These are phyloP conservation scores for Nomada ruficornis DNA, from an alignment of 2,888 invertebrate genomes.

Conservation along the genomic window DNA sequence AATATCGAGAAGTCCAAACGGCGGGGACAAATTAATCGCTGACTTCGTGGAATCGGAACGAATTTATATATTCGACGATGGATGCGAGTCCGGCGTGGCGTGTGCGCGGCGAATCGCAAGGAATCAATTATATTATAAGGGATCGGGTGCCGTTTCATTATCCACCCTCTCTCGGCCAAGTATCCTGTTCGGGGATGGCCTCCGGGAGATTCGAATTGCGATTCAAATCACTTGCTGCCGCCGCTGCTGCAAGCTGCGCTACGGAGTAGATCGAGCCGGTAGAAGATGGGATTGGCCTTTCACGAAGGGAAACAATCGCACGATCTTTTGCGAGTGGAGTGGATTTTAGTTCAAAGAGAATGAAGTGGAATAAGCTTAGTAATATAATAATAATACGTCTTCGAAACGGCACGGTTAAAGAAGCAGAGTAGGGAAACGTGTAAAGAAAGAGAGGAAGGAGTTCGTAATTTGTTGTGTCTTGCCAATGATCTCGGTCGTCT, in stretches of 20 bases:
- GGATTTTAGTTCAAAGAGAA: too few relatives aligned
- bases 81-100: conserved; percentile 7
- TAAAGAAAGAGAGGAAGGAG: neutral
- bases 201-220: conserved; percentile 10
- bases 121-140: conserved; percentile 51
- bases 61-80: conserved; percentile 50
- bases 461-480: neutral
- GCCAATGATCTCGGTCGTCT: too few relatives aligned
- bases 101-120: conserved; percentile 39
- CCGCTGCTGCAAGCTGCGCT: neutral
- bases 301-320: too few relatives aligned
- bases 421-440: neutral
- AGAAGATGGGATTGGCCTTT: neutral
- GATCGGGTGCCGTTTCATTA: conserved; percentile 4
- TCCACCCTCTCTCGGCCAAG: neutral
- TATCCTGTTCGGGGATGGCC: conserved; percentile 10
- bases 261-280: neutral
- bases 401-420: too few relatives aligned
- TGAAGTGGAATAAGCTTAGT: too few relatives aligned
- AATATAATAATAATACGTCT: too few relatives aligned
- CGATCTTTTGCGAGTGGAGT: too few relatives aligned
- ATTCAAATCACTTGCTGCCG: conserved; percentile 24
- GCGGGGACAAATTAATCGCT: conserved; percentile 45
- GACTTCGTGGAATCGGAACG: conserved; percentile 34
- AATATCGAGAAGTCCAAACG: conserved; percentile 26